Base-by-base conservation (phyloP, 2,797 vertebrate genomes). In the Myotis myotis region DNA sequence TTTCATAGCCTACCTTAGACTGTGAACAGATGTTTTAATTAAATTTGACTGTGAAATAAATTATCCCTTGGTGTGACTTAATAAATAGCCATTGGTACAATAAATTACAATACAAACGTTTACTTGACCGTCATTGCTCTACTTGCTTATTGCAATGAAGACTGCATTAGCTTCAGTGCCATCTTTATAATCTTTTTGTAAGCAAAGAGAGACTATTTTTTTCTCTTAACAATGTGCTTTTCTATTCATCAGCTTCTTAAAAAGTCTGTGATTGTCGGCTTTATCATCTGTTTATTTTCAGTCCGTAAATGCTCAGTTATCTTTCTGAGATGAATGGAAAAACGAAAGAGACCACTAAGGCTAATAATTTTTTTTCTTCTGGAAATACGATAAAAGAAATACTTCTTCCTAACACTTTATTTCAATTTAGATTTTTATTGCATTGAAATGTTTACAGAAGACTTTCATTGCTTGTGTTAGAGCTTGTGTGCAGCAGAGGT, bases 1-100 rank as follows among this genome's bases (percentile, higher is more conserved):
- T 96, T 97, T 97, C 68, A 95, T 95, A 95, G 28, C 85, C 84
- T 96, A 60, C 97, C 76, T 97, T 96, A n/a, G 86, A 97, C 95
- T 97, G 60, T 93, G 88, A 98, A 96, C 71, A 97, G 82, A 96
- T 96, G 62, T 95, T 98, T 98, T 97, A 97, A 98, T 97, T 98
- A 98, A 96, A 93, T 97, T 83, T 94, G 96, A 95, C 87, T 96
- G 87, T 81, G 44, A 95, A 92, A 97, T 97, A 49, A 95, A 97
- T 96, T 94, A 95, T 93, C 75, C 12, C 36, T 89, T 76, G 49
- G 90, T 94, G 6, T 88, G 94, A 95, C 97, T 97, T 97, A 97
- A 96, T 97, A 93, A 55, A 55, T 87, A 95, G 23, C 62, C 90
- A 93, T 87, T 93, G 86, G 49, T 93, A 66, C 72, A 33, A 94